A percentile compares a stretch with the other conserved stretches of the same genome.
Evolutionary conservation across 2,888 invertebrate genomes (phyloP).

Genomic region (Mythimna pallens): DNA sequence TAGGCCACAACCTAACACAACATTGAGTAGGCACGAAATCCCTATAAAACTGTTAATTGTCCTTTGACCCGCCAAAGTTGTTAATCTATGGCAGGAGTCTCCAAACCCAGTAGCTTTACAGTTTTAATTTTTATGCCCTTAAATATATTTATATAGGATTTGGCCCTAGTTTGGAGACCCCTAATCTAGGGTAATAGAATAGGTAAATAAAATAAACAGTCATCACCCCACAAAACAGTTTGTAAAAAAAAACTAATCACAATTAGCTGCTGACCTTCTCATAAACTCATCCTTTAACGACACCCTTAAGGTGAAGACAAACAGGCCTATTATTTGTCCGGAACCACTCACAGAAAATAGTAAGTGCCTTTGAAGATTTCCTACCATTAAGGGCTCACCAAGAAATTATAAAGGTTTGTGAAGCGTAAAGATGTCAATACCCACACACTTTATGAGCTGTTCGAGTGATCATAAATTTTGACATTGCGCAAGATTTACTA

Average conservation of each 20-base stretch:
- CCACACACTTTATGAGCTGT: conserved; percentile 69
- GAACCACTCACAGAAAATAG: conserved; percentile 15
- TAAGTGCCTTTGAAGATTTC: conserved; percentile 25
- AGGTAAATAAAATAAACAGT: too few relatives aligned
- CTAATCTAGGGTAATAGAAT: too few relatives aligned
- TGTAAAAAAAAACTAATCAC: background rate
- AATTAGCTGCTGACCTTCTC: background rate
- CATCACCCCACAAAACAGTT: background rate
- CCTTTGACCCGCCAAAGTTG: background rate
- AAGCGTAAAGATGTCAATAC: conserved; percentile 63
- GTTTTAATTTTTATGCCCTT: too few relatives aligned
- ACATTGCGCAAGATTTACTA: conserved; percentile 45
- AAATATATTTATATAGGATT: too few relatives aligned
- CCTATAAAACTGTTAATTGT: too few relatives aligned
- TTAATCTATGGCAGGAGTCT: background rate
- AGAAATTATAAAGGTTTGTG: conserved; percentile 53
- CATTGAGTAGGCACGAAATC: too few relatives aligned
- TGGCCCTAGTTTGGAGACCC: too few relatives aligned
- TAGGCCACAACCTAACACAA: too few relatives aligned
- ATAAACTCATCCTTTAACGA: conserved; percentile 23
- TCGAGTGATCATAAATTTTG: conserved; percentile 64
- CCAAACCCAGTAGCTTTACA: too few relatives aligned
- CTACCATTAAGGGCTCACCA: conserved; percentile 17
- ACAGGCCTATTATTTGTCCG: conserved; percentile 27
- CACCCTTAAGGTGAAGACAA: conserved; percentile 1